Conservation (phyloP, 2,113 vertebrate genomes). For the Pelvicachromis taeniatus region DNA sequence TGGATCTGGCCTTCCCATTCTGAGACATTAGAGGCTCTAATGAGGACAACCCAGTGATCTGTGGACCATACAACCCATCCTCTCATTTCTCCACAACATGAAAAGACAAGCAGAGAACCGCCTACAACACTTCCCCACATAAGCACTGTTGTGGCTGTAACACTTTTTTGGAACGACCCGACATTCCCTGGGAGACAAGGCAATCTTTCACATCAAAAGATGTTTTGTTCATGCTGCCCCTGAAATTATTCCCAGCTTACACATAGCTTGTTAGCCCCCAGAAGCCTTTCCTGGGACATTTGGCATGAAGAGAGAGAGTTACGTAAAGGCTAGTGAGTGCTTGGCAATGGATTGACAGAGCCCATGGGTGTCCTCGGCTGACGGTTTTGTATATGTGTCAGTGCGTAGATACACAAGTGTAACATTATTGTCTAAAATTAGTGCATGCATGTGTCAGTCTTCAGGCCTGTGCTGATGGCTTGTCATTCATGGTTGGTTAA, state of each 20-base stretch:
- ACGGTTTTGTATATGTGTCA: conserved; percentile 15
- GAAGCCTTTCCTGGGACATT: conserved; percentile 30
- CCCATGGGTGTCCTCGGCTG: conserved; percentile 15
- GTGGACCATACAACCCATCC: conserved; percentile 12
- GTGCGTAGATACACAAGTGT: background rate
- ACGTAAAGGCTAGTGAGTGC: conserved; percentile 53
- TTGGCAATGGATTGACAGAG: conserved; percentile 36
- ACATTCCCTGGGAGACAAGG: conserved; percentile 36
- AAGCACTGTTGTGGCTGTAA: conserved; percentile 27
- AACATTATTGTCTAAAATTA: conserved; percentile 45
- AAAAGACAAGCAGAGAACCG: conserved; percentile 34
- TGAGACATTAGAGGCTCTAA: conserved; percentile 29
- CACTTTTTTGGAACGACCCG: conserved; percentile 22
- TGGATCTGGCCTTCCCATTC: conserved; percentile 9
- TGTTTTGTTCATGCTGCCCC: conserved; percentile 37
- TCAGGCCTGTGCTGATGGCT: conserved; percentile 42
- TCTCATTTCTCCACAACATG: conserved; percentile 43
- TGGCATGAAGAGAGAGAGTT: conserved; percentile 29
- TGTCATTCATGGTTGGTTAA: conserved; percentile 51
- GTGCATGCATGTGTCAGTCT: conserved; percentile 49
- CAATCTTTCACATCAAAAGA: conserved; percentile 54
- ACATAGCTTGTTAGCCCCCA: conserved; percentile 13
- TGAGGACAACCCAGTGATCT: conserved; percentile 31
- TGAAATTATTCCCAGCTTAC: conserved; percentile 31
- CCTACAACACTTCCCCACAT: conserved; percentile 19